These are phyloP conservation scores for Drosophila orena DNA, from an alignment of 1,140 invertebrate species.

Conservation along the genomic window DNA sequence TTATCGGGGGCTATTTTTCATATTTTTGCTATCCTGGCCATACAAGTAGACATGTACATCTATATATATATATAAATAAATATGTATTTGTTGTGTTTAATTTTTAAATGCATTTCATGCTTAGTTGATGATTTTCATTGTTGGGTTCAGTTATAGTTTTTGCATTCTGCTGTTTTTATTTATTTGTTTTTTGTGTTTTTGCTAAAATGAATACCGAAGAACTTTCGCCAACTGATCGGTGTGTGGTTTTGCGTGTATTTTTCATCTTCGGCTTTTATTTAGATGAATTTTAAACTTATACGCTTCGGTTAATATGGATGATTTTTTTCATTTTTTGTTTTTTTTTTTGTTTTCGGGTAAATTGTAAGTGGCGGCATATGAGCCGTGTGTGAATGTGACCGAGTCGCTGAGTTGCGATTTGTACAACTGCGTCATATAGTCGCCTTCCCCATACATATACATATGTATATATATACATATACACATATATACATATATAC, in stretches of 20 bases:
- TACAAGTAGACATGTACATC: conserved; percentile 29
- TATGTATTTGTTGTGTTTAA: conserved; percentile 47
- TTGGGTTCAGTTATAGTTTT: conserved; percentile 54
- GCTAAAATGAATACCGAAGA: conserved; percentile 22
- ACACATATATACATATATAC: conserved; percentile 9
- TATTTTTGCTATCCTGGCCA: conserved; percentile 23
- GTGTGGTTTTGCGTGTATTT: conserved; percentile 14
- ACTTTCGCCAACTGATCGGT: conserved; percentile 6
- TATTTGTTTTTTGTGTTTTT: not conserved
- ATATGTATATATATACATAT: conserved; percentile 21
- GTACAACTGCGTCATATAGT: conserved; percentile 50
- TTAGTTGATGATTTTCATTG: conserved; percentile 75
- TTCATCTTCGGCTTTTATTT: conserved; percentile 3
- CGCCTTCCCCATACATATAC: conserved; percentile 16
- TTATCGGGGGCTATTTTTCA: conserved; percentile 10
- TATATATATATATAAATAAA: conserved; percentile 32
- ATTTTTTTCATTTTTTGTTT: conserved; percentile 10
- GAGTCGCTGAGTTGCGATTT: conserved; percentile 66
- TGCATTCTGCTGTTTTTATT: conserved; percentile 3
- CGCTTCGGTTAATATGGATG: conserved; percentile 43
- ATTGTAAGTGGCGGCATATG: conserved; percentile 45
- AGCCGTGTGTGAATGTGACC: conserved; percentile 60
- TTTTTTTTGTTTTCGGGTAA: conserved; percentile 46
- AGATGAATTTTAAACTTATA: conserved; percentile 32
- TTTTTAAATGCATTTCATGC: conserved; percentile 78